Evolutionary conservation across 2,888 invertebrate species (phyloP).

Genomic region (Choristoneura rosaceana): DNA sequence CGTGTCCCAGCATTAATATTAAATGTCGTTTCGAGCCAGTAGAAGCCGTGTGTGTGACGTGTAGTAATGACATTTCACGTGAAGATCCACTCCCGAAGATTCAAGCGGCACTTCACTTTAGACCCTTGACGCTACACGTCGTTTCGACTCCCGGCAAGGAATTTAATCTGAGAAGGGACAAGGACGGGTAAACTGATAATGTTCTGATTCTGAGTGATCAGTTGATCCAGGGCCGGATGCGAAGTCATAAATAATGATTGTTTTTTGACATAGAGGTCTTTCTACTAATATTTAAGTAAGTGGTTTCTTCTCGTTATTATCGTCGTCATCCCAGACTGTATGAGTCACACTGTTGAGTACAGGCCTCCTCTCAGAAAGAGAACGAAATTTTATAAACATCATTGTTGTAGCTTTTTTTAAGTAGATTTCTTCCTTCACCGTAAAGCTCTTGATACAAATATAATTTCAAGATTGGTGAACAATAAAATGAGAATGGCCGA

Average conservation of each 20-base stretch:
- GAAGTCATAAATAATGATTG: constrained; percentile 20
- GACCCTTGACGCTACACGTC: constrained; percentile 67
- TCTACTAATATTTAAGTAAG: neutral
- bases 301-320: neutral
- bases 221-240: neutral
- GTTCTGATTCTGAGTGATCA: constrained; percentile 34
- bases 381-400: too few relatives aligned
- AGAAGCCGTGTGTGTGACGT: constrained; percentile 50
- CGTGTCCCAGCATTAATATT: constrained; percentile 18
- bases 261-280: constrained; percentile 8
- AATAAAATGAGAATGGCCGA: too few relatives aligned
- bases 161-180: constrained; percentile 64
- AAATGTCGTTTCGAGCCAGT: constrained; percentile 42
- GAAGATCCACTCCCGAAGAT: constrained; percentile 44
- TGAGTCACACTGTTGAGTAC: too few relatives aligned
- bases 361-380: too few relatives aligned
- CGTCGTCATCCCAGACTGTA: too few relatives aligned
- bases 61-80: constrained; percentile 51
- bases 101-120: constrained; percentile 57
- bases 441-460: too few relatives aligned
- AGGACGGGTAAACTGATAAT: constrained; percentile 46
- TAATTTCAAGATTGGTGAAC: too few relatives aligned
- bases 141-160: constrained; percentile 57
- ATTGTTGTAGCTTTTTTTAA: too few relatives aligned
- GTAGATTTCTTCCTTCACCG: too few relatives aligned